Conservation (phyloP, 2,888 invertebrate species). For the Xestia c-nigrum region DNA sequence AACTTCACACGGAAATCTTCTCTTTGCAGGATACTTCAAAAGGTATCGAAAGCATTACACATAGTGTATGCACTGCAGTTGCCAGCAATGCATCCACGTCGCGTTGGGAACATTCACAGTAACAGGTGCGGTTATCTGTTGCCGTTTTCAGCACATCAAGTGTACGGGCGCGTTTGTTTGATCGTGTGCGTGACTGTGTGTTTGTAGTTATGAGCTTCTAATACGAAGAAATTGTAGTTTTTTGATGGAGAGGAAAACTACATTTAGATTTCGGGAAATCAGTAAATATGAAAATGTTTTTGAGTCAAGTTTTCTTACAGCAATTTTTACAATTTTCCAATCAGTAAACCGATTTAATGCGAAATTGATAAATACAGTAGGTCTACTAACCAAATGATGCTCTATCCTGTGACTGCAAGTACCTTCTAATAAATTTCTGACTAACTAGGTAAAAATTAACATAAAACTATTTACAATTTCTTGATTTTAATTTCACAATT, state of each 20-base stretch:
- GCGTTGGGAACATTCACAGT: constrained; percentile 21
- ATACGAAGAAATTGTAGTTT: not conserved
- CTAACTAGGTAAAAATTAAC: not conserved
- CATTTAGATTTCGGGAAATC: not conserved
- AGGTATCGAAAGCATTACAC: constrained; percentile 22
- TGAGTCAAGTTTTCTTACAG: not conserved
- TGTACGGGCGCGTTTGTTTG: not conserved
- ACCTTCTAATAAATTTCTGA: not conserved
- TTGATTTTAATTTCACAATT: not conserved
- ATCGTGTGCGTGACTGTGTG: not conserved
- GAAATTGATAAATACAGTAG: not conserved
- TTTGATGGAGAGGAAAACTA: no score
- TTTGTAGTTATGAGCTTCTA: constrained; percentile 6
- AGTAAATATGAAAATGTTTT: not conserved
- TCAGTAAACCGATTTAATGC: not conserved
- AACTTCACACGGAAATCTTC: not conserved
- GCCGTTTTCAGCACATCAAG: constrained; percentile 34
- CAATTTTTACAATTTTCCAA: not conserved
- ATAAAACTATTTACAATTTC: not conserved
- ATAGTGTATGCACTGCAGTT: constrained; percentile 37
- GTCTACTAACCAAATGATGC: not conserved
- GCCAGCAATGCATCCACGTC: constrained; percentile 33
- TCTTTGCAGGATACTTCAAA: not conserved
- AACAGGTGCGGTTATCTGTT: constrained; percentile 52
- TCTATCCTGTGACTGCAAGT: not conserved